Conservation (phyloP, 2,888 invertebrate genomes). For the Selenia dentaria region DNA sequence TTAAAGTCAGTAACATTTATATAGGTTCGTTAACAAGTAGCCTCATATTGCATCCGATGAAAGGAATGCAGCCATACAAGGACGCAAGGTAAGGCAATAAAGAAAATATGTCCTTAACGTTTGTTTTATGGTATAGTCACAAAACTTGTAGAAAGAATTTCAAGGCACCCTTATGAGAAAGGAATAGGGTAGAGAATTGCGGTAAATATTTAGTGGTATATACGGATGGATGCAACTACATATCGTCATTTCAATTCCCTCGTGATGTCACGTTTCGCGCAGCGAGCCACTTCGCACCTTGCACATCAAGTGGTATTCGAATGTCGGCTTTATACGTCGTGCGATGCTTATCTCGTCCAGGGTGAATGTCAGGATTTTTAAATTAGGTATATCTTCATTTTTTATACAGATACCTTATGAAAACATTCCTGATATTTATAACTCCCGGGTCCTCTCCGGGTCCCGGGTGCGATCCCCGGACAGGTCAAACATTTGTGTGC, state of each 20-base stretch:
- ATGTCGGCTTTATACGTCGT: slow-evolving; percentile 15
- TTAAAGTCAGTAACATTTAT: no score
- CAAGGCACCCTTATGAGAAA: slow-evolving; percentile 3
- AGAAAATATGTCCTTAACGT: background rate
- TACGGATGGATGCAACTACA: slow-evolving; percentile 16
- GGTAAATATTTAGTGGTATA: slow-evolving; percentile 8
- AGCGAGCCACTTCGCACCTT: slow-evolving; percentile 36
- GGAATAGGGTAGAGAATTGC: slow-evolving; percentile 14
- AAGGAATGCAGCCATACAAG: slow-evolving; percentile 17
- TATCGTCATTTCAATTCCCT: slow-evolving; percentile 28
- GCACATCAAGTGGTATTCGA: slow-evolving; percentile 36
- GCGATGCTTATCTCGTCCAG: slow-evolving; percentile 27
- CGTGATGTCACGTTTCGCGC: slow-evolving; percentile 37
- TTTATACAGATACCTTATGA: no score
- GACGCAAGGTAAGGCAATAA: slow-evolving; percentile 14
- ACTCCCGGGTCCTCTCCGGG: no score
- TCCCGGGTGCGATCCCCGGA: no score
- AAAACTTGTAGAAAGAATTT: background rate
- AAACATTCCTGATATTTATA: no score
- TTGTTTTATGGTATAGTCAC: background rate
- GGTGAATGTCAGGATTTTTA: slow-evolving; percentile 24
- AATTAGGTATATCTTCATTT: no score
- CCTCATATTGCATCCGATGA: slow-evolving; percentile 4
- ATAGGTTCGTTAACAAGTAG: no score
- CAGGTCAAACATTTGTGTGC: no score